Conservation (phyloP, 2,888 invertebrate species). For the Anoplius nigerrimus region DNA sequence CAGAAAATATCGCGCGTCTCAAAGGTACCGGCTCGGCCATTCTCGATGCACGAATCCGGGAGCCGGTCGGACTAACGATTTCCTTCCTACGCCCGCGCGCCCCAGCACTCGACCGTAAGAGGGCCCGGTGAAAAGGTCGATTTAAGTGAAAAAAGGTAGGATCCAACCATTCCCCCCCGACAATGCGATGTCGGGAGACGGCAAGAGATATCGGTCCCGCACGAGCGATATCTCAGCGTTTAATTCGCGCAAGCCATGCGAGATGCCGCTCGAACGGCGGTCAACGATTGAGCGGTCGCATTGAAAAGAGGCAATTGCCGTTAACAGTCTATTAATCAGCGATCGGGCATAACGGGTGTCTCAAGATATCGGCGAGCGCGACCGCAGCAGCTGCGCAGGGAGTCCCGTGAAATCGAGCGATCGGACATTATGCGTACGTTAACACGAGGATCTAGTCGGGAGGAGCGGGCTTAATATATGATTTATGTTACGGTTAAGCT, state of each 20-base stretch:
- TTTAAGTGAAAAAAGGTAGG: too few relatives aligned
- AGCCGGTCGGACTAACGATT: constrained; percentile 1
- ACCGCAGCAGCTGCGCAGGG: constrained; percentile 43
- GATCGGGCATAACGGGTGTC: constrained; percentile 42
- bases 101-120: neutral
- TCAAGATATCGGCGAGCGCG: constrained; percentile 49
- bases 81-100: constrained; percentile 3
- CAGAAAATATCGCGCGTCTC: neutral
- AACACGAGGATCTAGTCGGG: constrained; percentile 39
- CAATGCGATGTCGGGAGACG: too few relatives aligned
- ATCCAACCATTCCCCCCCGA: too few relatives aligned
- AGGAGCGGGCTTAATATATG: constrained; percentile 59
- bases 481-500: constrained; percentile 56
- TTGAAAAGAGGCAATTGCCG: too few relatives aligned
- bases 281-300: too few relatives aligned
- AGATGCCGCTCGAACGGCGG: too few relatives aligned
- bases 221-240: too few relatives aligned
- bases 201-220: too few relatives aligned
- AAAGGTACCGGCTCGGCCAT: neutral
- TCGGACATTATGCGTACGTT: constrained; percentile 55
- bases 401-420: constrained; percentile 45
- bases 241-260: too few relatives aligned
- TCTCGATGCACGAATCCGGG: neutral
- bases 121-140: neutral
- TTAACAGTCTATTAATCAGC: constrained; percentile 39